These are phyloP conservation scores for Pediacus dermestoides DNA, from an alignment of 2,888 invertebrate species.

Conservation along the genomic window DNA sequence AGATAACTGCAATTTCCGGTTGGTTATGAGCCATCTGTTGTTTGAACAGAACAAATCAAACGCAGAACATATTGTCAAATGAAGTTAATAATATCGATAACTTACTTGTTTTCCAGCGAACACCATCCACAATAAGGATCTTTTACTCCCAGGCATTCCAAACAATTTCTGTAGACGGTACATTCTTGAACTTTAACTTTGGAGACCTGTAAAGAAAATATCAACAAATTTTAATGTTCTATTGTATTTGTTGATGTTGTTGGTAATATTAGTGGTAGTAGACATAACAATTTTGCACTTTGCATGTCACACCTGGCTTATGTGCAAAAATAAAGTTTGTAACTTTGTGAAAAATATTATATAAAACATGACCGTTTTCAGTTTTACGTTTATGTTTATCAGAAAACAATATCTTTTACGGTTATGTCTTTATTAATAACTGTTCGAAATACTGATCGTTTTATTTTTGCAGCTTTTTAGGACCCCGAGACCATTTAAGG, in stretches of 20 bases:
- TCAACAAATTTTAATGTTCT: too few relatives aligned
- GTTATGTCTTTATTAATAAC: conserved; percentile 2
- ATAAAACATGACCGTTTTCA: too few relatives aligned
- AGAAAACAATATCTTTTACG: conserved; percentile 1
- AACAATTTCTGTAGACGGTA: conserved; percentile 84
- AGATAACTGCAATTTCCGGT: too few relatives aligned
- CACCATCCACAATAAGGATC: conserved; percentile 99
- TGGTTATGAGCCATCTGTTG: too few relatives aligned
- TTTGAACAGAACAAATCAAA: too few relatives aligned
- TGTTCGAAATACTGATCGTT: background rate
- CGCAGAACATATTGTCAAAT: conserved; percentile 2
- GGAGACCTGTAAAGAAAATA: conserved; percentile 57
- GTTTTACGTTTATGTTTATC: conserved; percentile 1
- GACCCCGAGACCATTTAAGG: too few relatives aligned
- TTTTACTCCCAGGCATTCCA: conserved; percentile 87
- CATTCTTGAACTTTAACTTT: conserved; percentile 95
- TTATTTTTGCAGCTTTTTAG: background rate
- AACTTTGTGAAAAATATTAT: too few relatives aligned
- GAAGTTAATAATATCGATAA: conserved; percentile 18
- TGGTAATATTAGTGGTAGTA: too few relatives aligned
- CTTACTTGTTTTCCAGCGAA: conserved; percentile 85
- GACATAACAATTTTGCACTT: too few relatives aligned
- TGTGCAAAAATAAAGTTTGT: too few relatives aligned
- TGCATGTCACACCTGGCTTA: too few relatives aligned
- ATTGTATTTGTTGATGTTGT: too few relatives aligned